Percentiles rank a stretch among this genome's conserved stretches.
Evolutionary conservation across 2,888 invertebrate genomes (phyloP).

Genomic region (Neoascia interrupta): DNA sequence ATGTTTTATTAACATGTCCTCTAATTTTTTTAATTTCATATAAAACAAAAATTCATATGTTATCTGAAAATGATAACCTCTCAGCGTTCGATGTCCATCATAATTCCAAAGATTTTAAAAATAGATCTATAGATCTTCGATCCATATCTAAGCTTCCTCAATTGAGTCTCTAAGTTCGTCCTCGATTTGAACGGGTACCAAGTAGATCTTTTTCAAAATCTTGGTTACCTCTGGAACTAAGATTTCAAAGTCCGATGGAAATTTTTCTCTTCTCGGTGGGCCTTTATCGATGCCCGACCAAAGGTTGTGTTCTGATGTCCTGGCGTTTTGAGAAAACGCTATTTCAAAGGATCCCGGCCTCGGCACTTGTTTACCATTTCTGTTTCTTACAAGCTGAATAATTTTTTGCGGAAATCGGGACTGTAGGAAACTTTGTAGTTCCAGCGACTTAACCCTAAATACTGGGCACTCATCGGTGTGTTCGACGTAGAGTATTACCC

Average conservation of each 20-base stretch:
- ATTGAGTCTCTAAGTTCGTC: conserved; percentile 53
- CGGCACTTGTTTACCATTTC: conserved; percentile 72
- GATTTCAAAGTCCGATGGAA: conserved; percentile 72
- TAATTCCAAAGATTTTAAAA: too few relatives aligned
- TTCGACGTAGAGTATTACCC: conserved; percentile 76
- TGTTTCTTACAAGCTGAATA: conserved; percentile 74
- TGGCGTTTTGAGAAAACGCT: conserved; percentile 75
- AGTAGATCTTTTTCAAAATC: conserved; percentile 76
- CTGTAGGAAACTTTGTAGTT: conserved; percentile 72
- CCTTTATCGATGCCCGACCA: conserved; percentile 76
- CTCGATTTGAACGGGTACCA: conserved; percentile 43
- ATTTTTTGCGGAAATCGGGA: conserved; percentile 73
- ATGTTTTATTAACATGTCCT: too few relatives aligned
- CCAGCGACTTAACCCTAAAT: conserved; percentile 75
- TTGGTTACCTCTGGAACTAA: conserved; percentile 74
- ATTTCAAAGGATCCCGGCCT: conserved; percentile 77
- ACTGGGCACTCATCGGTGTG: conserved; percentile 77
- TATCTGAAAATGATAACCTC: too few relatives aligned
- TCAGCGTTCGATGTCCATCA: too few relatives aligned
- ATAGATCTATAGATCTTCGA: too few relatives aligned
- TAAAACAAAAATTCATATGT: too few relatives aligned
- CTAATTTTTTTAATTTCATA: too few relatives aligned
- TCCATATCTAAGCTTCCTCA: too few relatives aligned
- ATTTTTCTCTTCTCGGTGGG: conserved; percentile 77
- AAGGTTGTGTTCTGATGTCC: conserved; percentile 73